A percentile compares a stretch with the other conserved stretches of the same genome.
These are phyloP conservation scores for Desmodus rotundus DNA, from an alignment of 2,113 vertebrate species.

Conservation along the genomic window DNA sequence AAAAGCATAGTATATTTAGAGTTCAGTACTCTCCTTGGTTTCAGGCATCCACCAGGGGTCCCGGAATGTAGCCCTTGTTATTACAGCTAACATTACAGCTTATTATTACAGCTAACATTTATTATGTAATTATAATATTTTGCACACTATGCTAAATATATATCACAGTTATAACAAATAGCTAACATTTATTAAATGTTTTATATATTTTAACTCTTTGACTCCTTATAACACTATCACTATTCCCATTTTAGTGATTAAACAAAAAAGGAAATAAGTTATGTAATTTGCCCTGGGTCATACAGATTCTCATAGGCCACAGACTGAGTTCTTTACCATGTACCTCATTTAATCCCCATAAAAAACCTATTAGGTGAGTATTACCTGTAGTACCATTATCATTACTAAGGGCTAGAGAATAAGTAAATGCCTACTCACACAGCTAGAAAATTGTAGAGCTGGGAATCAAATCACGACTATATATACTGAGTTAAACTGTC, in stretches of 20 bases:
- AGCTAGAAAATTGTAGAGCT: background rate
- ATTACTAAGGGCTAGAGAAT: background rate
- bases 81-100: background rate
- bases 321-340: background rate
- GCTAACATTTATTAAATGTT: background rate
- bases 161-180: background rate
- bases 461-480: background rate
- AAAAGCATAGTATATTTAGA: background rate
- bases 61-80: background rate
- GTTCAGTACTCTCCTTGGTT: background rate
- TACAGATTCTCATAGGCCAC: background rate
- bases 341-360: slow-evolving; percentile 34
- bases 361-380: background rate
- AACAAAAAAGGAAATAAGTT: background rate
- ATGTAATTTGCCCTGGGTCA: background rate
- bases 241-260: background rate
- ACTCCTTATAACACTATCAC: background rate
- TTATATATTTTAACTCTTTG: background rate
- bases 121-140: slow-evolving; percentile 12
- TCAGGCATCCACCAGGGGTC: background rate
- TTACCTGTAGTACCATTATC: background rate
- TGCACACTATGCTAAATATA: background rate
- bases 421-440: background rate
- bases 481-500: background rate
- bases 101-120: background rate